Evolutionary conservation across 1,140 invertebrate species (phyloP).

Genomic region (Bilobella aurantiaca): DNA sequence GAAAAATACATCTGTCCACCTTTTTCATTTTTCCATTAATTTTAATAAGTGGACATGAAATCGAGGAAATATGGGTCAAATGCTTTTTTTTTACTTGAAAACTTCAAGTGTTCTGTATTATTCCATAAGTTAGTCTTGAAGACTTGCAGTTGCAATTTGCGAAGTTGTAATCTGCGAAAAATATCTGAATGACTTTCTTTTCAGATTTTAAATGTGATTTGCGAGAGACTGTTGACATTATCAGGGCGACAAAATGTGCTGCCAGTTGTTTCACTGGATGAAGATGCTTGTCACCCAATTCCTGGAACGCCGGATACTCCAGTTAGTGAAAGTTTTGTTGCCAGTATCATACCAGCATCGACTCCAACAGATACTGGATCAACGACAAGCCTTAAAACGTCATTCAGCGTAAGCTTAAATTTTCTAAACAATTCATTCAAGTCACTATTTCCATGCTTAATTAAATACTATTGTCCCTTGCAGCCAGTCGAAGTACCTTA

Average conservation of each 20-base stretch:
- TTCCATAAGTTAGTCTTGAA: not conserved
- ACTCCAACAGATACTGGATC: not conserved
- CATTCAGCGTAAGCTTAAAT: not conserved
- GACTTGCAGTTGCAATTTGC: too few species aligned
- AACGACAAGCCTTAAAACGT: not conserved
- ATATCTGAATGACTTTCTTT: conserved; percentile 27
- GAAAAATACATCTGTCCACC: too few species aligned
- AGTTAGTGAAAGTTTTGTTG: not conserved
- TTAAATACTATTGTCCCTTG: not conserved
- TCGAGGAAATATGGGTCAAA: too few species aligned
- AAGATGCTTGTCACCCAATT: conserved; percentile 20
- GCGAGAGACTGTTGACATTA: conserved; percentile 61
- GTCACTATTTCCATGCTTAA: conserved; percentile 1
- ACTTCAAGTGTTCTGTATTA: too few species aligned
- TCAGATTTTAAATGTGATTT: conserved; percentile 63
- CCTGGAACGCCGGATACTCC: conserved; percentile 26
- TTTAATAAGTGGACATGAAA: too few species aligned
- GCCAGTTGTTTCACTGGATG: conserved; percentile 17
- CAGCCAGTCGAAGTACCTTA: conserved; percentile 22
- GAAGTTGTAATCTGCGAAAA: too few species aligned
- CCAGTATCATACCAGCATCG: not conserved
- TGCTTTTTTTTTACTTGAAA: too few species aligned
- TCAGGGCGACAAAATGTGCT: conserved; percentile 42
- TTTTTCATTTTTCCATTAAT: too few species aligned
- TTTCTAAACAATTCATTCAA: not conserved